Percentiles rank a stretch among this genome's conserved stretches.
phyloP scores from a whole-genome alignment of 2,113 vertebrate species.

The Phalacrocorax carbo region DNA sequence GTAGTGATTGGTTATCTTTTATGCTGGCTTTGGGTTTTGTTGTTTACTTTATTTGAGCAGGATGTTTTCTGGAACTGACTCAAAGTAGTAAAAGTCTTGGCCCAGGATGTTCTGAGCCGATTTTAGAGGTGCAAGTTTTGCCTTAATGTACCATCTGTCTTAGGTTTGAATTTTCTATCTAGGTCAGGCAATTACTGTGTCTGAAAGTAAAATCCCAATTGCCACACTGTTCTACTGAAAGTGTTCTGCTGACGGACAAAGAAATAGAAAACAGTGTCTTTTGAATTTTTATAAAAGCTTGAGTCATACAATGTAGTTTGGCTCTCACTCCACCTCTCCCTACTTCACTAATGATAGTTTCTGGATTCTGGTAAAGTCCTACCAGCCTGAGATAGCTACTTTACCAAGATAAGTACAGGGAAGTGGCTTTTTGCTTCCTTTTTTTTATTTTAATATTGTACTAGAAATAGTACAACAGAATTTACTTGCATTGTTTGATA shows the following conservation, averaged over 20 bases:
- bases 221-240: background rate
- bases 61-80: background rate
- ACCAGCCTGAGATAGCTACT: background rate
- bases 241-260: background rate
- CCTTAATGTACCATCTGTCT: background rate
- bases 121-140: background rate
- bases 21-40: background rate
- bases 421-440: background rate
- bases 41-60: background rate
- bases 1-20: background rate
- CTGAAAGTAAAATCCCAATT: slow-evolving; percentile 15
- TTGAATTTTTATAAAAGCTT: background rate
- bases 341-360: background rate
- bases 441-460: background rate
- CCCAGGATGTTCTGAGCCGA: background rate
- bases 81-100: background rate
- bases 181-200: slow-evolving; percentile 37
- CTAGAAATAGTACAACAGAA: background rate
- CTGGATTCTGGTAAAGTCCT: background rate
- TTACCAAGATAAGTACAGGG: background rate
- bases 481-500: background rate
- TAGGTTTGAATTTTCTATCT: background rate
- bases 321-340: background rate
- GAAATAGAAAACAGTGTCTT: background rate
- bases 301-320: background rate